Conservation (phyloP, 2,888 invertebrate genomes). For the Ormyrus pomaceus region DNA sequence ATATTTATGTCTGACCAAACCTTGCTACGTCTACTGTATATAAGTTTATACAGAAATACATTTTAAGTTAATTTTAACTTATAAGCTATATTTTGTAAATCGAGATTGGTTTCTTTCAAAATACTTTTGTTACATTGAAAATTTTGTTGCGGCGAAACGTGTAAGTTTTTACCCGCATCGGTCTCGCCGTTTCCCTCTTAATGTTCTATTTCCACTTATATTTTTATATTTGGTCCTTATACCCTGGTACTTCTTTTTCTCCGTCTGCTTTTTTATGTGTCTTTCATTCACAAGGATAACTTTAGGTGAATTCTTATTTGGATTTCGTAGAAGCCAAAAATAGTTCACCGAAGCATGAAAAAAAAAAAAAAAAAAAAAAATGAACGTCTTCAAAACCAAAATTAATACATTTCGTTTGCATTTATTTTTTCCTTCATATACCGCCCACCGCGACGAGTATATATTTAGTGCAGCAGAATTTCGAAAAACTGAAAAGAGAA, state of each 20-base stretch:
- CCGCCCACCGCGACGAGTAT: too few species aligned
- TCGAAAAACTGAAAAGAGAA: neutral
- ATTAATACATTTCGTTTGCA: too few species aligned
- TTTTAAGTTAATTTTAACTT: neutral
- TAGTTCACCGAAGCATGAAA: neutral
- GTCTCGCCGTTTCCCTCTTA: conserved; percentile 13
- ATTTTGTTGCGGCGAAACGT: conserved; percentile 11
- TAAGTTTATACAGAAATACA: neutral
- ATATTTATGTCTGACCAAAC: conserved; percentile 44
- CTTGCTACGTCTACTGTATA: conserved; percentile 33
- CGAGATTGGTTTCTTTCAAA: too few species aligned
- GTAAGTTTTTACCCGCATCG: conserved; percentile 4
- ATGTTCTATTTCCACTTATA: conserved; percentile 44
- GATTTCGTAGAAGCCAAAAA: conserved; percentile 8
- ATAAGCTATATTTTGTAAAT: neutral
- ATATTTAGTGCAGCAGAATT: too few species aligned
- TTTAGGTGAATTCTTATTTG: conserved; percentile 19
- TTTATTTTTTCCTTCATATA: too few species aligned
- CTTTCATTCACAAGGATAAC: neutral
- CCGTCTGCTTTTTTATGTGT: conserved; percentile 5
- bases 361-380: too few species aligned
- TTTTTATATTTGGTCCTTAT: conserved; percentile 40
- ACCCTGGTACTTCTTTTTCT: neutral
- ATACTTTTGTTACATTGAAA: too few species aligned
- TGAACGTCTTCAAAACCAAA: too few species aligned